Percentiles rank a stretch among this genome's conserved stretches.
Evolutionary conservation across 30 jellyfish, hydroid and myxozoan species (phyloP).

Genomic region (Hydractinia symbiolongicarpus): DNA sequence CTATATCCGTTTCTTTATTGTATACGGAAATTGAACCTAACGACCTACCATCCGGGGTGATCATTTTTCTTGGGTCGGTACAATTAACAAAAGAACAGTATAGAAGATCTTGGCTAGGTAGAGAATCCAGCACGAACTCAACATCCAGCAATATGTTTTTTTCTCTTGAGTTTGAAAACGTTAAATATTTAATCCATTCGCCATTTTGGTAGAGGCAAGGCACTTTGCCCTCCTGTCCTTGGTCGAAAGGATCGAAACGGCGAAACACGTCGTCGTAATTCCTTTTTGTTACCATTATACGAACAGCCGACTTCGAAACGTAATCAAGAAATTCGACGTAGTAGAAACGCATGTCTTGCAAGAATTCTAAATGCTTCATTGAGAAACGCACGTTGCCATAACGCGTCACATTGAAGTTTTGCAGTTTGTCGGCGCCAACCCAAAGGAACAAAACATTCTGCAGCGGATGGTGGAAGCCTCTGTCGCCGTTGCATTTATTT

Average conservation of each 20-base stretch:
- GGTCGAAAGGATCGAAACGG: neutral
- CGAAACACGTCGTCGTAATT: slow-evolving; percentile 2
- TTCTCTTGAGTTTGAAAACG: neutral
- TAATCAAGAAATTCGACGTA: neutral
- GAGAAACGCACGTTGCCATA: too few relatives aligned
- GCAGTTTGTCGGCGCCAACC: too few relatives aligned
- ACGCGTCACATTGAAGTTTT: too few relatives aligned
- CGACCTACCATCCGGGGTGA: too few relatives aligned
- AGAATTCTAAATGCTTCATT: too few relatives aligned
- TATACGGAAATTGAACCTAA: too few relatives aligned
- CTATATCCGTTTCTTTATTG: too few relatives aligned
- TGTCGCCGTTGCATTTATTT: too few relatives aligned
- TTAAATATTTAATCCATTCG: neutral
- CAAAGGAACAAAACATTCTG: too few relatives aligned
- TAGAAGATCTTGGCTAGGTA: neutral
- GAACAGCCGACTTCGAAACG: neutral
- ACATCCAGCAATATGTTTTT: neutral
- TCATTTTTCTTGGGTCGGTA: too few relatives aligned
- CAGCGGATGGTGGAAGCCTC: too few relatives aligned
- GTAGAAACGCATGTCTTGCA: neutral
- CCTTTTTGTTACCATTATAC: neutral
- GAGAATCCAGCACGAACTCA: neutral
- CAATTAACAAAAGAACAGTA: too few relatives aligned
- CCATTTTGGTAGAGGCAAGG: neutral
- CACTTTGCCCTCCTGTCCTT: neutral